Conservation (phyloP, 2,113 vertebrate genomes). For the Erythrolamprus reginae region DNA sequence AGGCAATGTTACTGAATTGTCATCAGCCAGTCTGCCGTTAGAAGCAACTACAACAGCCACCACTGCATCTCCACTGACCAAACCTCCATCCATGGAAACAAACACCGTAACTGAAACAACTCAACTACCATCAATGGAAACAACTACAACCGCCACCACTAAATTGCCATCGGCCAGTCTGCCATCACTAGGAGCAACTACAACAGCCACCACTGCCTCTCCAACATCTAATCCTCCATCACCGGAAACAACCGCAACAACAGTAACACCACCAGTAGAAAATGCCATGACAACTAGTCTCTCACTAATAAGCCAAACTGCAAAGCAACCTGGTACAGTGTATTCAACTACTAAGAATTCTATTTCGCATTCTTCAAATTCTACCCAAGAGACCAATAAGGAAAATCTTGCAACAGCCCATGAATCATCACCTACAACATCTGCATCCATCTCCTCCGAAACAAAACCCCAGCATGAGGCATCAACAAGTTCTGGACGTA, state of each 20-base stretch:
- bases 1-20: not conserved
- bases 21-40: too few relatives aligned
- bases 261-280: not conserved
- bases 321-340: not conserved
- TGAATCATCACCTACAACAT: not conserved
- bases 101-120: not conserved
- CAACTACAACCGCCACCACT: not conserved
- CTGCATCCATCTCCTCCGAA: not conserved
- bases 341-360: not conserved
- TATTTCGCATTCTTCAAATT: not conserved
- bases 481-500: too few relatives aligned
- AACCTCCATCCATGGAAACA: not conserved
- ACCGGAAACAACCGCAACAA: not conserved
- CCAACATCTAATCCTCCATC: not conserved
- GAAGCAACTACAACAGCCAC: accelerated
- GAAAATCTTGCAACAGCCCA: not conserved
- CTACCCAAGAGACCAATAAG: not conserved
- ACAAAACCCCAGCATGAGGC: not conserved
- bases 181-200: not conserved
- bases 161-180: not conserved
- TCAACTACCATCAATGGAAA: not conserved
- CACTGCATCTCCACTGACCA: not conserved
- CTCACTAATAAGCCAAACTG: not conserved
- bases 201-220: not conserved
- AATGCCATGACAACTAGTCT: not conserved